Conservation (phyloP, 2,888 invertebrate species). For the Hypolimnas misippus region DNA sequence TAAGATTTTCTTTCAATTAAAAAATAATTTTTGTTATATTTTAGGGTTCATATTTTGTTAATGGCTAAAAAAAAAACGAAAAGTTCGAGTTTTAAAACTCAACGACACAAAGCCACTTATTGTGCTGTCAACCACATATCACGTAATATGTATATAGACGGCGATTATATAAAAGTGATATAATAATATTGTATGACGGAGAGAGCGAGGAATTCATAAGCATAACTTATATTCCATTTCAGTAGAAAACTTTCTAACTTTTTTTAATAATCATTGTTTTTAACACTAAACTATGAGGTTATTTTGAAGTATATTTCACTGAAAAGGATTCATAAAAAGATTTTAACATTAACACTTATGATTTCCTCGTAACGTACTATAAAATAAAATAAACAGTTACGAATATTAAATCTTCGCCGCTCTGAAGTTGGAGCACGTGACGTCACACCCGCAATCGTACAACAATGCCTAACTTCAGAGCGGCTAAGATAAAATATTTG, state of each 20-base stretch:
- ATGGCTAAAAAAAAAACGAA: no score
- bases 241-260: not conserved
- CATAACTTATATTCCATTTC: not conserved
- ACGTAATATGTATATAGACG: not conserved
- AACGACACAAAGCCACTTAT: no score
- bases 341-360: not conserved
- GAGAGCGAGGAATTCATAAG: not conserved
- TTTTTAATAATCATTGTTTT: no score
- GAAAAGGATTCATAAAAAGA: not conserved
- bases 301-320: not conserved
- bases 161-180: not conserved
- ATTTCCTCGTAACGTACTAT: not conserved
- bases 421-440: not conserved
- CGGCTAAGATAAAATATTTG: not conserved
- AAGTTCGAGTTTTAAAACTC: no score
- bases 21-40: no score
- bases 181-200: not conserved
- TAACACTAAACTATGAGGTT: not conserved
- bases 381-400: not conserved
- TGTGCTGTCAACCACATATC: not conserved
- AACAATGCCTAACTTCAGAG: not conserved
- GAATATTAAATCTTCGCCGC: not conserved
- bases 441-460: not conserved
- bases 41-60: no score
- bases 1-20: no score